phyloP scores from a whole-genome alignment of 2,888 invertebrate genomes.

The Heliconius ismenius region DNA sequence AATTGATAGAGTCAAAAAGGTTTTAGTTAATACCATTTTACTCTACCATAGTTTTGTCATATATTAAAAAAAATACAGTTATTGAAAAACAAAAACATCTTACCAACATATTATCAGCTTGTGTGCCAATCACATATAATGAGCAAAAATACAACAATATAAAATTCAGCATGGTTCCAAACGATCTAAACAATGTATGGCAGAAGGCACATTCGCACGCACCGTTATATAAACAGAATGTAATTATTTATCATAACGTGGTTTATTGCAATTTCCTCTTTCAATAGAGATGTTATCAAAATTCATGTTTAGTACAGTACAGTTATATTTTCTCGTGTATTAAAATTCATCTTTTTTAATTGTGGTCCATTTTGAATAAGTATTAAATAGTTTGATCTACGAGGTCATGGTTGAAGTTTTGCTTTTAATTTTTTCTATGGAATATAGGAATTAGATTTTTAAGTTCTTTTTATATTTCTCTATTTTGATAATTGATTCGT shows the following conservation, averaged over 20 bases:
- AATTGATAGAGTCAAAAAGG: too few species aligned
- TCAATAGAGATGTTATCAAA: slow-evolving; percentile 32
- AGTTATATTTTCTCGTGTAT: neutral
- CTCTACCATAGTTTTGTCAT: too few species aligned
- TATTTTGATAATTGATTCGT: neutral
- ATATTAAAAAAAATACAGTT: too few species aligned
- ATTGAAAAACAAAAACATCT: neutral
- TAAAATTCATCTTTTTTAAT: neutral
- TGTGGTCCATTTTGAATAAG: too few species aligned
- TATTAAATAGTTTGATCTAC: neutral
- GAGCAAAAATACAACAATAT: slow-evolving; percentile 1
- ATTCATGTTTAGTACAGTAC: neutral
- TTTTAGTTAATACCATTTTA: too few species aligned
- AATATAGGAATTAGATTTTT: neutral
- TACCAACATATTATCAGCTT: slow-evolving; percentile 24
- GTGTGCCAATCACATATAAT: neutral
- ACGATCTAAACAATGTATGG: neutral
- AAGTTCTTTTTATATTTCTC: neutral
- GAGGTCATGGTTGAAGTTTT: neutral
- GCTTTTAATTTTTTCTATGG: neutral
- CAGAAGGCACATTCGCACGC: neutral
- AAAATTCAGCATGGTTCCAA: slow-evolving; percentile 29
- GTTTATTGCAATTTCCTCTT: neutral
- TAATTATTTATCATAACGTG: slow-evolving; percentile 26
- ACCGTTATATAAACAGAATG: slow-evolving; percentile 26